Percentiles rank a stretch among this genome's conserved stretches.
phyloP scores from a whole-genome alignment of 35 echinoderm and acorn worm genomes.

The Nesometra sesokonis region DNA sequence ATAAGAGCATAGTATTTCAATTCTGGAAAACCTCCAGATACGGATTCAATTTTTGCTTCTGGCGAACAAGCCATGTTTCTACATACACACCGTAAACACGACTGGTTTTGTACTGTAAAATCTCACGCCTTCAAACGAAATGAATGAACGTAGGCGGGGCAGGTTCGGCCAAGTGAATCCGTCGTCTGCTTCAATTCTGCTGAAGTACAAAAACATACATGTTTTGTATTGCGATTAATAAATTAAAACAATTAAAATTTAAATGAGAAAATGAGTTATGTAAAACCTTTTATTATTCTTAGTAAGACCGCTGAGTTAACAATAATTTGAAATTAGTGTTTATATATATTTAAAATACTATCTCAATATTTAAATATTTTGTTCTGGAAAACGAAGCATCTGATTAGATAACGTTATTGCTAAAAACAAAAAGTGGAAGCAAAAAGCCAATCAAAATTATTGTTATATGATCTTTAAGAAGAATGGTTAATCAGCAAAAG shows the following conservation, averaged over 20 bases:
- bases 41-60: background rate
- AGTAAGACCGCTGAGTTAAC: too few species aligned
- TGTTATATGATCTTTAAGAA: background rate
- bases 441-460: background rate
- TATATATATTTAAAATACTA: too few species aligned
- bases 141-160: background rate
- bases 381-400: background rate
- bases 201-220: too few species aligned
- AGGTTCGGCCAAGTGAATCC: background rate
- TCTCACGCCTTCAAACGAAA: background rate
- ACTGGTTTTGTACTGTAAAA: background rate
- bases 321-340: too few species aligned
- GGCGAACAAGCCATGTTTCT: background rate
- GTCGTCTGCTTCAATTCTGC: background rate
- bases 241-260: background rate
- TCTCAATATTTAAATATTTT: too few species aligned
- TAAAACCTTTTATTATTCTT: too few species aligned
- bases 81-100: background rate
- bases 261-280: background rate
- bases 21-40: background rate
- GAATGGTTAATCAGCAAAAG: background rate
- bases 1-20: background rate
- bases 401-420: background rate
- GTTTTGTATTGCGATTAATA: background rate
- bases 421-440: background rate